Evolutionary conservation across 2,888 invertebrate species (phyloP), one percentile per base, ranked within the genome.

Genomic region (Mythimna impura): DNA sequence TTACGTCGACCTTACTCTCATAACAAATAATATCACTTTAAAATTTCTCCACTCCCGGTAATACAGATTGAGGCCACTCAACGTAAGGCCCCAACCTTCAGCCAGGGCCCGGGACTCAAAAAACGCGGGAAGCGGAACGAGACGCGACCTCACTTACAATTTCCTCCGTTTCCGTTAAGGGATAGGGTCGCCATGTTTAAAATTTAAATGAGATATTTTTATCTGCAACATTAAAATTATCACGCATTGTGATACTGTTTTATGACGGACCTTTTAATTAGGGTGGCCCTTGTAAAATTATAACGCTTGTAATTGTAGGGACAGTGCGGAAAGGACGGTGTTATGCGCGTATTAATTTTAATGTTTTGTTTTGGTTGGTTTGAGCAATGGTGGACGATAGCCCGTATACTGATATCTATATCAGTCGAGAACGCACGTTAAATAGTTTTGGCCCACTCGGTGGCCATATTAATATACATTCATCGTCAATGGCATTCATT

Each of bases 181-280:
- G 73, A 71, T 68, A 61, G 64, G 70, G 67, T 57, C 34, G 61
- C 76, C 80, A 77, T 73, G 69, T 64, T 79, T 67, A 67, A 82
- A 84, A 78, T 75, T 83, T 71, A 69, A 83, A 84, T 82, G 81
- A 81, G 79, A 78, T 80, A 80, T 82, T 83, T 83, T 83, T 83
- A 83, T 83, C 80, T 75, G 58, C 66, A 63, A 55, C 70, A 81
- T 81, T 85, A 81, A 83, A 85, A 83, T 85, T 81, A 85, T 83
- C 79, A 84, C 85, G 68, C 79, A 76, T 85, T 81, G 81, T 71
- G 63, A 73, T 81, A 78, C 63, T 62, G 72, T 50, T 83, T 85
- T 77, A 85, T 73, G 74, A 66, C 40, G 12, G 63, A n/a, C 61
- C 50, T 68, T 81, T 83, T 83, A 79, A 84, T 85, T 77, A 77